Percentiles rank a stretch among this genome's conserved stretches.
Conservation (phyloP, 2,888 invertebrate species). For the Pterostichus madidus region DNA sequence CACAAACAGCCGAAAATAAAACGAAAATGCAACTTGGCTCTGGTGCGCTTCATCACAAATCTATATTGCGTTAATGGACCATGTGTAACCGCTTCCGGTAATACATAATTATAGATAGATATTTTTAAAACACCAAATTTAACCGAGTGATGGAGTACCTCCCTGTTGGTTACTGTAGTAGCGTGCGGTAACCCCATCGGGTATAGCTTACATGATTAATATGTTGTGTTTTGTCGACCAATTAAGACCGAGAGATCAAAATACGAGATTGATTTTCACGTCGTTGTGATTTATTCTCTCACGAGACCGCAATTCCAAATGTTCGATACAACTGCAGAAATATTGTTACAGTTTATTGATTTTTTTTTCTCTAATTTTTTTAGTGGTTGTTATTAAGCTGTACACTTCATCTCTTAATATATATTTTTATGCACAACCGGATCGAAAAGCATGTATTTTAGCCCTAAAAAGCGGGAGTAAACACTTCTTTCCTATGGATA, state of each 20-base stretch:
- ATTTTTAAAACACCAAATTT: slow-evolving; percentile 64
- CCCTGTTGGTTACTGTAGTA: not conserved
- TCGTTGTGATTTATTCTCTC: slow-evolving; percentile 51
- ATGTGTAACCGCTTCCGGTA: slow-evolving; percentile 66
- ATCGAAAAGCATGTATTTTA: too few species aligned
- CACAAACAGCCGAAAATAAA: slow-evolving; percentile 9
- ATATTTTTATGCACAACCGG: too few species aligned
- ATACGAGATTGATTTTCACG: slow-evolving; percentile 61
- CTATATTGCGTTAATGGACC: slow-evolving; percentile 66
- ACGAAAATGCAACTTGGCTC: slow-evolving; percentile 50
- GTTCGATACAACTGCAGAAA: slow-evolving; percentile 37
- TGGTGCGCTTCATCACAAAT: slow-evolving; percentile 51
- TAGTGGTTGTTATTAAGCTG: too few species aligned
- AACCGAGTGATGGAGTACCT: slow-evolving; percentile 24
- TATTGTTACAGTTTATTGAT: slow-evolving; percentile 23
- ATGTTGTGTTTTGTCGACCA: slow-evolving; percentile 55
- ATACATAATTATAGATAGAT: slow-evolving; percentile 66
- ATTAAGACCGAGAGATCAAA: slow-evolving; percentile 61
- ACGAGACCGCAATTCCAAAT: slow-evolving; percentile 9
- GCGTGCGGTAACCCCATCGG: slow-evolving; percentile 19
- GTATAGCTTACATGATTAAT: slow-evolving; percentile 48
- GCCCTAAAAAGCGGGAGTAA: too few species aligned
- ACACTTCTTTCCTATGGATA: too few species aligned
- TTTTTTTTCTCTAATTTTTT: not conserved
- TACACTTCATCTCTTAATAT: too few species aligned